Conservation (phyloP, 2,797 vertebrate genomes). For the Hippocampus kuda region DNA sequence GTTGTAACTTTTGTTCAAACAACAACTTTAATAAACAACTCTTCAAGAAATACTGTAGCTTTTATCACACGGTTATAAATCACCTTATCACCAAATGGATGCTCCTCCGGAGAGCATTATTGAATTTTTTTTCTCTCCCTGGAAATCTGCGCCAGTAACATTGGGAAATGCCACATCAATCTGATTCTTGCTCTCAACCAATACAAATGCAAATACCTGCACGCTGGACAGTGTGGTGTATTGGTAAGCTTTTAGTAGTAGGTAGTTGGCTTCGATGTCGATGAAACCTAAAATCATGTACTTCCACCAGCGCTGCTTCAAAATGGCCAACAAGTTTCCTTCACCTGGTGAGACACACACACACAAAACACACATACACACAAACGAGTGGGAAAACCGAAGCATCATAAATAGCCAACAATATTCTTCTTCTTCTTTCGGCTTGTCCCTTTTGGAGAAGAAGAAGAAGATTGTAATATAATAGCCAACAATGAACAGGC, state of each 20-base stretch:
- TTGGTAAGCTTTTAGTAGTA: conserved; percentile 92
- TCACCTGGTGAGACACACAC: conserved; percentile 66
- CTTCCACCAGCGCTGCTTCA: conserved; percentile 94
- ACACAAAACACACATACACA: not conserved
- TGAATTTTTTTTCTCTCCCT: not conserved
- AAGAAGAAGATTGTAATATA: too few relatives aligned
- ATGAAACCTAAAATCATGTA: conserved; percentile 91
- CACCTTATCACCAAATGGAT: not conserved
- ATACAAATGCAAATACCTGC: conserved; percentile 58
- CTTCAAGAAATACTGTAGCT: not conserved
- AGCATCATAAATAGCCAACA: not conserved
- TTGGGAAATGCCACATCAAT: not conserved
- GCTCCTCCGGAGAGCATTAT: not conserved
- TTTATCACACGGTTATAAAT: not conserved
- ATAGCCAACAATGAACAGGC: not conserved
- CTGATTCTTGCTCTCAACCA: not conserved
- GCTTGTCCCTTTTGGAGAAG: too few relatives aligned
- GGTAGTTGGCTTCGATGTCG: conserved; percentile 92
- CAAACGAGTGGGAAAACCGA: not conserved
- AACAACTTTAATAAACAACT: not conserved
- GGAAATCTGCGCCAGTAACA: not conserved
- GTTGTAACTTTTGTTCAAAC: too few relatives aligned
- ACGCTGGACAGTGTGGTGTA: conserved; percentile 91
- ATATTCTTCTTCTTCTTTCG: not conserved
- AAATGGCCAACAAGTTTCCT: conserved; percentile 87